These are phyloP conservation scores for Chymomyza amoena DNA, from an alignment of 2,888 invertebrate genomes.

Conservation along the genomic window DNA sequence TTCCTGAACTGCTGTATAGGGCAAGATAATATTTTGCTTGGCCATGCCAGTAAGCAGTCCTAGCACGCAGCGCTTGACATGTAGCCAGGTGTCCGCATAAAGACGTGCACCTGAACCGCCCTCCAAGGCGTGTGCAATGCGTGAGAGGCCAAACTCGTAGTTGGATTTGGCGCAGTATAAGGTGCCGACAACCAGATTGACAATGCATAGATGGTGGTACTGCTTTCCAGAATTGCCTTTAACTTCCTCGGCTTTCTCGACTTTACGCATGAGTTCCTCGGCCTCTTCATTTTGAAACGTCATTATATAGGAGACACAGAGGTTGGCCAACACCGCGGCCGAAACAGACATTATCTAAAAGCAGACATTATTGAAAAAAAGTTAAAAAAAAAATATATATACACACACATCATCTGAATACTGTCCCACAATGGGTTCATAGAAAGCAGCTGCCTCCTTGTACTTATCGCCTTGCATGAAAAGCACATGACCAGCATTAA, in stretches of 20 bases:
- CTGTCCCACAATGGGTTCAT: constrained; percentile 97
- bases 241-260: constrained; percentile 98
- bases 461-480: constrained; percentile 99
- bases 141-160: constrained; percentile 98
- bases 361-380: not conserved
- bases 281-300: constrained; percentile 99
- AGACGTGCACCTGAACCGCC: constrained; percentile 83
- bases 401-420: constrained; percentile 88
- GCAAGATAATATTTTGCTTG: constrained; percentile 90
- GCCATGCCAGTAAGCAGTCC: constrained; percentile 91
- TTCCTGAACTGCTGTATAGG: constrained; percentile 89
- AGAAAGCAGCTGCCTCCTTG: constrained; percentile 98
- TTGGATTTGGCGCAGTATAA: constrained; percentile 99
- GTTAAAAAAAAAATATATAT: not conserved
- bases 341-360: constrained; percentile 92
- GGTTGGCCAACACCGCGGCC: constrained; percentile 98
- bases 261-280: constrained; percentile 98
- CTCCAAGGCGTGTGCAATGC: constrained; percentile 95
- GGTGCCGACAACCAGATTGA: constrained; percentile 98
- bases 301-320: constrained; percentile 99
- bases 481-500: constrained; percentile 98
- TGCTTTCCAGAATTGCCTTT: constrained; percentile 92
- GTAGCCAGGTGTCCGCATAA: constrained; percentile 99
- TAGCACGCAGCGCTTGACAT: constrained; percentile 96
- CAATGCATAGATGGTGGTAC: constrained; percentile 98